Evolutionary conservation across 1,140 invertebrate species (phyloP).

Genomic region (Pararge aegeria): DNA sequence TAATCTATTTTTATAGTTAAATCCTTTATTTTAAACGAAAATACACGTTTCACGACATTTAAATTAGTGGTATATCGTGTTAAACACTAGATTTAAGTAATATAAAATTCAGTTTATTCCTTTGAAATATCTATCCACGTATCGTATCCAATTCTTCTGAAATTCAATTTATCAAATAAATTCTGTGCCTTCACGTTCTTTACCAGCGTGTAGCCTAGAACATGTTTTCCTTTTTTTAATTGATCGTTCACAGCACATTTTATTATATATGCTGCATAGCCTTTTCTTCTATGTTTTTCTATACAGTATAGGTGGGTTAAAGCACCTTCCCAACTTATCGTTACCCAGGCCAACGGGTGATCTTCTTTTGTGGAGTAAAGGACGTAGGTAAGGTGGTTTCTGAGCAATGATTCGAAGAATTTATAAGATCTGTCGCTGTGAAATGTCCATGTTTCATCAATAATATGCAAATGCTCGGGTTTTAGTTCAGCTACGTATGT

Average conservation of each 20-base stretch:
- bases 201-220: constrained; percentile 36
- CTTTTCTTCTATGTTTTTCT: constrained; percentile 37
- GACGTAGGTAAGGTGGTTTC: constrained; percentile 31
- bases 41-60: no score
- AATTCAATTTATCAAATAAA: constrained; percentile 42
- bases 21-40: no score
- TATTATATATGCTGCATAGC: constrained; percentile 43
- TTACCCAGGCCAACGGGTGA: constrained; percentile 38
- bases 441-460: constrained; percentile 44
- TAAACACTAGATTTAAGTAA: no score
- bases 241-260: constrained; percentile 40
- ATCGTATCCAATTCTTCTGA: constrained; percentile 29
- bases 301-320: constrained; percentile 41
- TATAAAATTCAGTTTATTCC: no score
- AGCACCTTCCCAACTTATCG: constrained; percentile 15
- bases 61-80: no score
- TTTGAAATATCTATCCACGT: constrained; percentile 27
- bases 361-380: constrained; percentile 33
- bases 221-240: constrained; percentile 31
- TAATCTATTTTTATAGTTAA: no score
- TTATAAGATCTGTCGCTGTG: constrained; percentile 12
- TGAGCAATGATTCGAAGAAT: constrained; percentile 33
- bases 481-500: constrained; percentile 34
- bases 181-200: constrained; percentile 35
- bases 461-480: constrained; percentile 31